Evolutionary conservation across 1,140 invertebrate species (phyloP), one percentile per base, ranked within the genome.

Genomic region (Helicorthomorpha holstii): DNA sequence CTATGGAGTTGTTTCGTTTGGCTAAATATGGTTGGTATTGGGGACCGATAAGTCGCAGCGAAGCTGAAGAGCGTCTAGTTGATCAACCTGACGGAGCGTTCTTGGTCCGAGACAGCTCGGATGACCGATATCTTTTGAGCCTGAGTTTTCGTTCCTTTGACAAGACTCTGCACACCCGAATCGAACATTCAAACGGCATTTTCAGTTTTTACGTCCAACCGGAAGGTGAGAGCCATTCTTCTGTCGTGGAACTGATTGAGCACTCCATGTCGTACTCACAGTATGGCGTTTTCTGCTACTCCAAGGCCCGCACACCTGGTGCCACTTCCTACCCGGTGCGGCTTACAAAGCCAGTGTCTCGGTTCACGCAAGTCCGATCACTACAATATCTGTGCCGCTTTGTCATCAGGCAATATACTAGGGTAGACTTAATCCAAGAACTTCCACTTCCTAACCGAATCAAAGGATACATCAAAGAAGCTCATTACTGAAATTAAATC

Each of bases 381-480:
- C 66, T 87, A 53, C 79, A 83, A 63, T 80, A 83, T 66, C 67
- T 86, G 22, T 84, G 83, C 61, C 71, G 82, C 49, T 83, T 85
- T 68, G 79, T 83, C 21, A 82, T 87, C 53, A 69, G 82, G 59
- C 78, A 83, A 57, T 75, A 79, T 65, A 78, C 75, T 50, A 69
- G 78, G 56, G 66, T 78, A 54, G 80, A 83, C 61, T 77, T 84
- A 61, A 81, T 85, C 61, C 72, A 79, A 55, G 74, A 78, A 55
- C 64, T 85, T 60, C 81, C 81, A 56, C 69, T 85, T 58, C 83
- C 83, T 52, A 72, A 70, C 51, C 72, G 73, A 55, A 72, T 85
- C 51, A 76, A 79, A 60, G 73, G 72, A 52, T 84, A 79, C 61
- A 69, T 81, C 56, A 70, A 73, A 64, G 75, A 75, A 67, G 73